phyloP scores from a whole-genome alignment of 2,888 invertebrate species.

The Acrobasis consociella region DNA sequence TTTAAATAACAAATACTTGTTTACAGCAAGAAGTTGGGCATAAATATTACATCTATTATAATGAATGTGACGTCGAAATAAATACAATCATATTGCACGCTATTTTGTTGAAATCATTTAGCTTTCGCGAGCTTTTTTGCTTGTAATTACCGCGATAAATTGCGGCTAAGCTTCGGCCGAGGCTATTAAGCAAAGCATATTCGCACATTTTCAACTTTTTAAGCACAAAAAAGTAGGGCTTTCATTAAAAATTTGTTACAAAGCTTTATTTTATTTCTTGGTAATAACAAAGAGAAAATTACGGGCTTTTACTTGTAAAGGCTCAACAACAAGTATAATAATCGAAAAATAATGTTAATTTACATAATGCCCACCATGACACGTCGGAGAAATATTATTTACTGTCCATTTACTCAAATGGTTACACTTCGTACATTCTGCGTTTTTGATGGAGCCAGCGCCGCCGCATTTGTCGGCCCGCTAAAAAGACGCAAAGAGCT shows the following conservation, averaged over 20 bases:
- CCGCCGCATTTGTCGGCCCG: no score
- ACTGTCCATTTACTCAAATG: no score
- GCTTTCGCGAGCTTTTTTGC: slow-evolving; percentile 5
- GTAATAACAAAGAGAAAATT: background rate
- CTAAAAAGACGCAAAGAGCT: no score
- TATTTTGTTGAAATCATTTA: slow-evolving; percentile 14
- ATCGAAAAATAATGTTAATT: no score
- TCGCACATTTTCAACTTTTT: slow-evolving; percentile 16
- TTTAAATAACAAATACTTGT: no score
- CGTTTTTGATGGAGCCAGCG: no score
- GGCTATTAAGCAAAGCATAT: slow-evolving; percentile 14
- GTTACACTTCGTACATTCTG: no score
- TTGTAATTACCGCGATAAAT: slow-evolving; percentile 13
- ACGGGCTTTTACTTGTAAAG: background rate
- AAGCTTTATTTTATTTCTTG: slow-evolving; percentile 1
- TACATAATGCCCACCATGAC: no score
- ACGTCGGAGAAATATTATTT: no score
- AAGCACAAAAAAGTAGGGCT: background rate
- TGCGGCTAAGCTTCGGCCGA: slow-evolving; percentile 2
- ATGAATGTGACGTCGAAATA: background rate
- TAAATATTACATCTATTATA: background rate
- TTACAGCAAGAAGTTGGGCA: background rate
- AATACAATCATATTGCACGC: slow-evolving; percentile 4
- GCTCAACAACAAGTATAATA: background rate
- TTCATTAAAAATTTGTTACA: background rate